phyloP scores from a whole-genome alignment of 2,113 vertebrate species.

The Microcebus murinus region DNA sequence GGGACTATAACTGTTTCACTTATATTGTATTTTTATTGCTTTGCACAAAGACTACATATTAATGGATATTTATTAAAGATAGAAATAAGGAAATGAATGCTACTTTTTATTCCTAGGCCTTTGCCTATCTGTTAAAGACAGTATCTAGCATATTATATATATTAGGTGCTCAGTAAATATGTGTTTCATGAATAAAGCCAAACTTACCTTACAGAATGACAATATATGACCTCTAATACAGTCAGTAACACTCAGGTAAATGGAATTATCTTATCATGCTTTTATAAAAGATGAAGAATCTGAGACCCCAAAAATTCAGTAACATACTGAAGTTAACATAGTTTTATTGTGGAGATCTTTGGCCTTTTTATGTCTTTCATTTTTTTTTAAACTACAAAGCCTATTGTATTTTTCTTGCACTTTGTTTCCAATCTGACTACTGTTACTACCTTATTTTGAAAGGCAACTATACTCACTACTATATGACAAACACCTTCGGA shows the following conservation, averaged over 20 bases:
- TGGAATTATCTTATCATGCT: neutral
- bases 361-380: neutral
- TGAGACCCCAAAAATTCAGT: neutral
- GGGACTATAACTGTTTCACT: neutral
- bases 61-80: constrained; percentile 3
- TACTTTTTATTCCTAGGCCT: constrained; percentile 9
- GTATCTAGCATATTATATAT: neutral
- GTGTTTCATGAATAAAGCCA: constrained; percentile 17
- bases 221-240: neutral
- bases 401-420: neutral
- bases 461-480: no score
- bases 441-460: constrained; percentile 23
- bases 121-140: neutral
- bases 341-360: neutral
- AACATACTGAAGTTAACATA: neutral
- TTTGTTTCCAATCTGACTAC: neutral
- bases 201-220: neutral
- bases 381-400: constrained; percentile 26
- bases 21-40: neutral
- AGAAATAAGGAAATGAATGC: neutral
- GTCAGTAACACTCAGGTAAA: neutral
- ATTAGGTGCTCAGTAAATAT: neutral
- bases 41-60: neutral
- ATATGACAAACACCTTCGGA: no score
- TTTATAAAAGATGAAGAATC: constrained; percentile 26